A percentile compares a stretch with the other conserved stretches of the same genome.
Evolutionary conservation across 92 coral and sea anemone genomes (phyloP).

Genomic region (Pocillopora meandrina): DNA sequence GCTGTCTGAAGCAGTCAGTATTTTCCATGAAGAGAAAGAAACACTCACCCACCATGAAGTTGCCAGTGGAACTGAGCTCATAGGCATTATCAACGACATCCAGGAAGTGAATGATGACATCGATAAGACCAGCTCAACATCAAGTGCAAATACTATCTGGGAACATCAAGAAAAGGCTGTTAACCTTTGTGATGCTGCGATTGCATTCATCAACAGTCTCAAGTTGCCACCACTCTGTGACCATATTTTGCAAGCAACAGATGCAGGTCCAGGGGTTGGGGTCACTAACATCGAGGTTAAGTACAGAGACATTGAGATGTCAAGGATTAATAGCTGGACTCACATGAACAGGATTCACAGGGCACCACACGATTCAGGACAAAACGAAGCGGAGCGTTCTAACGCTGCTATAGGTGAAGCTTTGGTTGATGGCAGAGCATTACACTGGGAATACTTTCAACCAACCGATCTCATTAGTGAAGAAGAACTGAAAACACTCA

Average conservation of each 20-base stretch:
- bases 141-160: too few species aligned
- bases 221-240: constrained; percentile 28
- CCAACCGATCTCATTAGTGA: constrained; percentile 34
- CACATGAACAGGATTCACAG: constrained; percentile 48
- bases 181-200: too few species aligned
- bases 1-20: constrained; percentile 32
- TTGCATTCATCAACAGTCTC: too few species aligned
- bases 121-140: too few species aligned
- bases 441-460: constrained; percentile 45
- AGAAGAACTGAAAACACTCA: constrained; percentile 48
- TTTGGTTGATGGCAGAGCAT: constrained; percentile 61
- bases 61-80: too few species aligned
- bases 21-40: constrained; percentile 9
- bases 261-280: constrained; percentile 53
- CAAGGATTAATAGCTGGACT: constrained; percentile 25
- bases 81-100: too few species aligned
- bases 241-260: constrained; percentile 38
- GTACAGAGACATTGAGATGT: constrained; percentile 53
- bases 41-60: constrained; percentile 11
- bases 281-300: constrained; percentile 51
- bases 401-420: constrained; percentile 62
- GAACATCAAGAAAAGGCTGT: constrained; percentile 24
- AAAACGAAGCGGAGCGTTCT: constrained; percentile 54
- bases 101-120: too few species aligned
- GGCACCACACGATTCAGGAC: constrained; percentile 48